Conservation (phyloP, 2,888 invertebrate genomes). For the Xanthia icteritia region DNA sequence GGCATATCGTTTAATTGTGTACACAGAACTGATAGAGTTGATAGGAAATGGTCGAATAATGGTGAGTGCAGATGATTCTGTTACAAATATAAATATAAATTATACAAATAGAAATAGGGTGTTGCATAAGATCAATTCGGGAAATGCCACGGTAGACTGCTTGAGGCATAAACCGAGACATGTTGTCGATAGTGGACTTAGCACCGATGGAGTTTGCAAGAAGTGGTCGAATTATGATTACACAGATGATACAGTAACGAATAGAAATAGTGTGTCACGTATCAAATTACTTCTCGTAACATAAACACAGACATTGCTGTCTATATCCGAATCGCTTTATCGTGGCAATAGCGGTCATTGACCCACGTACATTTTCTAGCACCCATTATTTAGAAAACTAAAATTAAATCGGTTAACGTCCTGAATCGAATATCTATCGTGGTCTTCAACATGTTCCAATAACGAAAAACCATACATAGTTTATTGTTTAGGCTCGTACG, state of each 20-base stretch:
- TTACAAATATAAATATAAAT: too few species aligned
- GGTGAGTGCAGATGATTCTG: slow-evolving; percentile 72
- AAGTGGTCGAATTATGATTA: slow-evolving; percentile 93
- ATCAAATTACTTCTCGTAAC: not conserved
- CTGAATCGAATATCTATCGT: too few species aligned
- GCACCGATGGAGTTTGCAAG: slow-evolving; percentile 95
- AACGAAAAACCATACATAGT: too few species aligned
- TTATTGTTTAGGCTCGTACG: too few species aligned
- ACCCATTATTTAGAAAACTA: too few species aligned
- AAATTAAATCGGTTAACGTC: too few species aligned
- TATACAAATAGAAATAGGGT: not conserved
- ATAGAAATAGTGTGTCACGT: not conserved
- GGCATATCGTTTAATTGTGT: slow-evolving; percentile 96
- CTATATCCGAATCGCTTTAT: not conserved
- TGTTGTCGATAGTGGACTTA: slow-evolving; percentile 97
- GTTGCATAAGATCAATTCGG: slow-evolving; percentile 72
- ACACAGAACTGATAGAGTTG: slow-evolving; percentile 95
- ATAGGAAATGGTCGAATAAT: slow-evolving; percentile 94
- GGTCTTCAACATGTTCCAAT: too few species aligned
- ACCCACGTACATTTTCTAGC: too few species aligned
- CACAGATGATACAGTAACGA: not conserved
- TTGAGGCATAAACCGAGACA: slow-evolving; percentile 90
- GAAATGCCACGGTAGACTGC: slow-evolving; percentile 86
- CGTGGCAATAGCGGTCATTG: too few species aligned
- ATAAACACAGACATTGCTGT: not conserved